Evolutionary conservation across 2,797 vertebrate genomes (phyloP).

Genomic region (Pogoniulus pusillus): DNA sequence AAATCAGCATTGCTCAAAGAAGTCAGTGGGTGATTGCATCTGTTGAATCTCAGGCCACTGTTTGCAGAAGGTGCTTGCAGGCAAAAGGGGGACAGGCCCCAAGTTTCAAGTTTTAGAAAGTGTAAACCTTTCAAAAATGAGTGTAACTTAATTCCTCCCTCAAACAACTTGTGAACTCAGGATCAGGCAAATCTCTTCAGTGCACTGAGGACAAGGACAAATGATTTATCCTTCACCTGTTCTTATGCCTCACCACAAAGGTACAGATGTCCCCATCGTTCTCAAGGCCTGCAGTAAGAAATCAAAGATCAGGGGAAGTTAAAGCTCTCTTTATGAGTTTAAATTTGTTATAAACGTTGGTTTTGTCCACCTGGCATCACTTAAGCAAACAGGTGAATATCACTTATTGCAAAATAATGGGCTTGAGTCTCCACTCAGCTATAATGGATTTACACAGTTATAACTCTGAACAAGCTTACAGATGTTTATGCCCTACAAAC

Average conservation of each 20-base stretch:
- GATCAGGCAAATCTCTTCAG: background rate
- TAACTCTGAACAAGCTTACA: background rate
- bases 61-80: background rate
- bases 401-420: background rate
- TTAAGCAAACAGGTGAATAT: slow-evolving; percentile 42
- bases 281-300: background rate
- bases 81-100: background rate
- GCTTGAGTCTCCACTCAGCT: background rate
- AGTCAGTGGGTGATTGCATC: background rate
- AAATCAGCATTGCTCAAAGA: background rate
- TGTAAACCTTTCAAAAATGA: background rate
- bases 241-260: background rate
- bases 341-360: slow-evolving; percentile 24
- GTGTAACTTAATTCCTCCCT: background rate
- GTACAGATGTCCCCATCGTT: background rate
- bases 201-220: background rate
- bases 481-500: slow-evolving; percentile 42
- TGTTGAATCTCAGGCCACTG: background rate
- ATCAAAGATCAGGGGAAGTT: background rate
- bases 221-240: background rate
- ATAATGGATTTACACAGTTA: slow-evolving; percentile 8
- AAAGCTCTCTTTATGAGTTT: slow-evolving; percentile 49
- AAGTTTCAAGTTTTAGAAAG: background rate
- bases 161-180: background rate
- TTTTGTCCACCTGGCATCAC: slow-evolving; percentile 50